phyloP scores from a whole-genome alignment of 37 sponge, comb jelly and placozoan genomes.

The Agelas oroides region DNA sequence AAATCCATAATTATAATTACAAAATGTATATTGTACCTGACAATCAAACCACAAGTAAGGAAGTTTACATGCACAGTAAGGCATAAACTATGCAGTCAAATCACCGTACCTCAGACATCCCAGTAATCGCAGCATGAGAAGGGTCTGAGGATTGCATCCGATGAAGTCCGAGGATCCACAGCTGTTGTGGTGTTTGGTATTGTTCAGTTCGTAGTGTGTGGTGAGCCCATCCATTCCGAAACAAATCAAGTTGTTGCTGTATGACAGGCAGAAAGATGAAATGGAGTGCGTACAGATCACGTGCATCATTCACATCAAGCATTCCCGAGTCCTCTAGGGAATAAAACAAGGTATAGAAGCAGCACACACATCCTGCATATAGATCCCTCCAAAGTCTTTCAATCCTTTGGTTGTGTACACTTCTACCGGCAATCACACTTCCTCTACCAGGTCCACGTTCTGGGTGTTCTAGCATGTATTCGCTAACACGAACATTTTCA shows the following conservation, averaged over 20 bases:
- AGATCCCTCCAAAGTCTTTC: slow-evolving; percentile 78
- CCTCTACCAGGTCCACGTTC: slow-evolving; percentile 69
- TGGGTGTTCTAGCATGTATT: slow-evolving; percentile 74
- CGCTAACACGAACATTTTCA: too few relatives aligned
- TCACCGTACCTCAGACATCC: too few relatives aligned
- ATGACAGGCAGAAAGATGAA: slow-evolving; percentile 49
- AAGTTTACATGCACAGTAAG: too few relatives aligned
- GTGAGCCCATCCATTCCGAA: too few relatives aligned
- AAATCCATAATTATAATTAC: too few relatives aligned
- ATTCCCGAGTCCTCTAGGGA: slow-evolving; percentile 50
- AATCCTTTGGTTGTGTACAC: slow-evolving; percentile 80
- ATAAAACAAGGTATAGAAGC: slow-evolving; percentile 60
- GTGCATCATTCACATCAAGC: slow-evolving; percentile 21
- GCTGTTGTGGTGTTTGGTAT: slow-evolving; percentile 1
- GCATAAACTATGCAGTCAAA: too few relatives aligned
- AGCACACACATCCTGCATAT: slow-evolving; percentile 52
- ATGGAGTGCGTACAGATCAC: slow-evolving; percentile 66
- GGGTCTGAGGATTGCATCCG: too few relatives aligned
- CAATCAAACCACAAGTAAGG: too few relatives aligned
- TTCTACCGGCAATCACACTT: slow-evolving; percentile 70
- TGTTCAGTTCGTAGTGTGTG: slow-evolving; percentile 44
- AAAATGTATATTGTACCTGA: too few relatives aligned
- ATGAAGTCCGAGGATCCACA: slow-evolving; percentile 13
- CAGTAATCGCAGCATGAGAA: too few relatives aligned
- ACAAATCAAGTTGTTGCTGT: slow-evolving; percentile 45